These are phyloP conservation scores for Eleginops maclovinus DNA, from an alignment of 2,113 vertebrate species.

Conservation along the genomic window DNA sequence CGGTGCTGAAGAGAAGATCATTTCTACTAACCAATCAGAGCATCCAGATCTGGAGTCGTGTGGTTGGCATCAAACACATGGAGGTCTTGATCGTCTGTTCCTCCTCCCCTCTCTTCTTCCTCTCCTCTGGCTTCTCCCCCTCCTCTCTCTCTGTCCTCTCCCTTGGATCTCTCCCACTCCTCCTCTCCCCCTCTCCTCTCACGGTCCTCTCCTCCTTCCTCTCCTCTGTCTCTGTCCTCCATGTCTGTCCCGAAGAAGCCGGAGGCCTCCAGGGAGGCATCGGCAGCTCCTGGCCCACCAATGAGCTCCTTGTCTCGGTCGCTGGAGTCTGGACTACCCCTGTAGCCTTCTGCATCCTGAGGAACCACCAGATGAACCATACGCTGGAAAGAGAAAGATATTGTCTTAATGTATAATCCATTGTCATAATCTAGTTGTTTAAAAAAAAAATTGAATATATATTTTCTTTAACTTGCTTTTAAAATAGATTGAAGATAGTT, in stretches of 20 bases:
- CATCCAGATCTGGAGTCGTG: constrained; percentile 61
- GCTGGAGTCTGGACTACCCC: constrained; percentile 54
- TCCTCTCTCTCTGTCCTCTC: constrained; percentile 36
- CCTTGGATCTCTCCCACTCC: constrained; percentile 50
- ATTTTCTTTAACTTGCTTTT: too few relatives aligned
- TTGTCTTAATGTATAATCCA: too few relatives aligned
- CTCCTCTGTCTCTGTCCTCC: constrained; percentile 84
- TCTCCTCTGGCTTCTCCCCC: background rate
- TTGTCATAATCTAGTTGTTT: too few relatives aligned
- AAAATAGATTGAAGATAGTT: too few relatives aligned
- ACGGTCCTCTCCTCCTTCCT: constrained; percentile 66
- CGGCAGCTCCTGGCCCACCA: constrained; percentile 61
- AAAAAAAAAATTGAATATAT: too few relatives aligned
- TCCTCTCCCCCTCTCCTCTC: constrained; percentile 66
- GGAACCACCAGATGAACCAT: constrained; percentile 69
- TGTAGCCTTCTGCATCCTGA: constrained; percentile 29
- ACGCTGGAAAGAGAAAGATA: constrained; percentile 32
- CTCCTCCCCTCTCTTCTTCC: constrained; percentile 24
- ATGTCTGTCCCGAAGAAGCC: constrained; percentile 90
- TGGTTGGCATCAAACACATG: constrained; percentile 38
- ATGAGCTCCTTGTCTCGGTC: constrained; percentile 48
- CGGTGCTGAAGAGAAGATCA: too few relatives aligned
- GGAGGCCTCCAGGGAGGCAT: constrained; percentile 87
- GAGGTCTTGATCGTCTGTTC: background rate
- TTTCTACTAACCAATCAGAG: constrained; percentile 66